Evolutionary conservation across 2,797 vertebrate species (phyloP), one percentile per base, ranked within the genome.

Genomic region (Pteronotus mesoamericanus): DNA sequence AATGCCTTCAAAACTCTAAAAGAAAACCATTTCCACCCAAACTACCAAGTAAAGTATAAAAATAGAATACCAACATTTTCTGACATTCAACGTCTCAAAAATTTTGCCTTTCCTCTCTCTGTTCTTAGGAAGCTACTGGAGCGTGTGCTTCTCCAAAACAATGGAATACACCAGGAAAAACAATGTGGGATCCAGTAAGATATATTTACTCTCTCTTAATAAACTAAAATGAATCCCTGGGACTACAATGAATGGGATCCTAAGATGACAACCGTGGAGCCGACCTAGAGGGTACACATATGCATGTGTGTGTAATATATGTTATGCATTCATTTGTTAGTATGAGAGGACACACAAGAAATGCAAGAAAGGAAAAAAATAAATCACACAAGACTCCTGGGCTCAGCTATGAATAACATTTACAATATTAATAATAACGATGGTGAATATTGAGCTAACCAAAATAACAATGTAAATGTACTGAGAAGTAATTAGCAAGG

Each of bases 41-140:
- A 69, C 37, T 32, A 34, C 11, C 74, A 48, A 42, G 44, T 39
- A 71, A 61, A 66, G 2, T 64, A 1, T 71, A 24, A 96, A 18
- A 44, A 69, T 6, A 39, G 32, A 77, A 89, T 10, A 72, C 3
- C 74, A 64, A 84, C 2, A 61, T 32, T 61, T 59, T 86, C 51
- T 51, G 18, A 68, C 19, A 69, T 61, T 86, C 32, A 64, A 71
- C 59, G 39, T 71, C 66, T 86, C 71, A 84, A 66, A 84, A 79
- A 44, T 26, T 32, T 51, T 86, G 8, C 39, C 55, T 72, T 74
- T 57, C 68, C 21, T 64, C 8, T 46, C 39, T 46, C 24, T 86
- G 26, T 75, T 82, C 57, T 82, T 34, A 90, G 59, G 82, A 86
- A 86, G 51, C 24, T 69, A 29, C 42, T 34, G 22, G 32, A 92